Base-by-base conservation (phyloP, 2,888 invertebrate species). In the Caenorhabditis uteleia region DNA sequence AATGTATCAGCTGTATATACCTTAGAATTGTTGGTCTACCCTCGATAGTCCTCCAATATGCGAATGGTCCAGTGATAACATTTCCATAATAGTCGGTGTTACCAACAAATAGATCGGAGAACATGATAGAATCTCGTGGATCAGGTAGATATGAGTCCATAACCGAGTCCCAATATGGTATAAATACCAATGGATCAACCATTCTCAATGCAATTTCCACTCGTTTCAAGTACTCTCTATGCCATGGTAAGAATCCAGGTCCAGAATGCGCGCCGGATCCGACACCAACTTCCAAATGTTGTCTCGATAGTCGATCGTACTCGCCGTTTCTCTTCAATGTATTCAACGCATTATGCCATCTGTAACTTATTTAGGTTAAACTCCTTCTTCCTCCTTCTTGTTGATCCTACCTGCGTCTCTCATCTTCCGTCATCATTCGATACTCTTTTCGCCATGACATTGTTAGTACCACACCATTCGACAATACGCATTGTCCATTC, bases 111-210 rank as follows among this genome's bases (percentile, higher is more conserved):
- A 46, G 78, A 75, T 45, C 82, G 2, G 82, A 77, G 80, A 83
- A 84, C 38, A 85, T 68, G 20, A 84, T 78, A 6, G 84, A 84
- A 49, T 83, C 82, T 8, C 83, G 61, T 4, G 83, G 79, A 39
- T 84, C 83, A 18, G 79, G 81, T 2, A 85, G 77, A 39, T 77
- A 80, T 40, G 77, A 70, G 67, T 85, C 85, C 68, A 84, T 75
- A 16, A 83, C 83, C 26, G 82, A 82, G 70, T 85, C 84, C 84
- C 84, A 85, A 68, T 84, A 85, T 7, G 84, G 84, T n/a, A 84
- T 72, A 20, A 77, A 75, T 10, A 85, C 80, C 12, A 68, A 56
- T 16, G 84, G 84, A 23, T 84, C 82, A 56, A 84, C 83, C 69
- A 81, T 73, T 16, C 81, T 71, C 20, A 81, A 64, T 2, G 80